Percentiles rank a stretch among this genome's conserved stretches.
Evolutionary conservation across 2,797 vertebrate genomes (phyloP).

Genomic region (Trichosurus vulpecula): DNA sequence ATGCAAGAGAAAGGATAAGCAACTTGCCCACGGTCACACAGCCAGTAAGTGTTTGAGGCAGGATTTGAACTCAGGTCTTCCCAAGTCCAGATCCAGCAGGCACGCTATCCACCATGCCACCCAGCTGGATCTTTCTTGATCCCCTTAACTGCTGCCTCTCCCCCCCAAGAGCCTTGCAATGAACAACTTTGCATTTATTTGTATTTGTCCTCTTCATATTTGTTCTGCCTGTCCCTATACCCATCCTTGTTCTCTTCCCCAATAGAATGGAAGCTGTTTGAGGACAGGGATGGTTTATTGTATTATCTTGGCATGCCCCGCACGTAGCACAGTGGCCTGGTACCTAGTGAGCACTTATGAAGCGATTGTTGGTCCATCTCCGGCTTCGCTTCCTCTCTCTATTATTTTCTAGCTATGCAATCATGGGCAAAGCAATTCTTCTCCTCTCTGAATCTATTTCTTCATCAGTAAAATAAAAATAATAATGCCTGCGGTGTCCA

Average conservation of each 20-base stretch:
- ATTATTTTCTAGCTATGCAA: background rate
- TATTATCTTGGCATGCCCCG: background rate
- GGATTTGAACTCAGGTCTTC: background rate
- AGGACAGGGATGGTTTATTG: background rate
- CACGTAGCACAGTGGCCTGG: background rate
- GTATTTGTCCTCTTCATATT: background rate
- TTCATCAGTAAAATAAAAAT: background rate
- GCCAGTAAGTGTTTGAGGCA: background rate
- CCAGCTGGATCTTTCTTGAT: background rate
- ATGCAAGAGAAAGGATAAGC: conserved; percentile 9
- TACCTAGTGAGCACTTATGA: background rate
- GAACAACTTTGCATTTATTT: background rate
- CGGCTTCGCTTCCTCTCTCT: background rate
- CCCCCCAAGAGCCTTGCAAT: background rate
- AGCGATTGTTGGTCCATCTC: background rate
- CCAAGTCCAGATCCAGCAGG: background rate
- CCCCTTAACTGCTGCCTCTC: background rate
- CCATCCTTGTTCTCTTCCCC: background rate
- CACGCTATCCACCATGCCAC: background rate
- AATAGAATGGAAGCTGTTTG: background rate
- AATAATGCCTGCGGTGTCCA: background rate
- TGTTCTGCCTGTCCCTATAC: background rate
- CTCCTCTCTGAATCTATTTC: background rate
- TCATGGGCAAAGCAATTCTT: background rate
- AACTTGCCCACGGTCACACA: background rate